These are phyloP conservation scores for Baccha elongata DNA, from an alignment of 2,888 invertebrate genomes.

Conservation along the genomic window DNA sequence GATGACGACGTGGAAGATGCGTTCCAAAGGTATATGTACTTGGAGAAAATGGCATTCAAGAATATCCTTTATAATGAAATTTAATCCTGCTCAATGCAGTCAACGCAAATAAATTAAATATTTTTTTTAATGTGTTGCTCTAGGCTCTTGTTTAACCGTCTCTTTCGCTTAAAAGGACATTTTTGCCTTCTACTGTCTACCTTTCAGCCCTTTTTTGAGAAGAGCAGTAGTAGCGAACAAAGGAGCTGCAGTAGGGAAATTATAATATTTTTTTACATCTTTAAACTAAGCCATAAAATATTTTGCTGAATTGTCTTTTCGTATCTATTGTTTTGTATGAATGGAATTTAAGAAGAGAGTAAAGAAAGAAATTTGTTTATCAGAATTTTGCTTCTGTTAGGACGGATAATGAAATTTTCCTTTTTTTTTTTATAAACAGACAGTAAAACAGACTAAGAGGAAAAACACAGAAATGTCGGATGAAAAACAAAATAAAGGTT, in stretches of 20 bases:
- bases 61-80: constrained; percentile 60
- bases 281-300: constrained; percentile 14
- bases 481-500: not conserved
- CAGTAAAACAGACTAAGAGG: constrained; percentile 1
- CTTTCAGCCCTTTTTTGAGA: constrained; percentile 43
- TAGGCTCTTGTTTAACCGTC: constrained; percentile 41
- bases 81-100: constrained; percentile 63
- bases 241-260: constrained; percentile 25
- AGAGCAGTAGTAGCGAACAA: constrained; percentile 20
- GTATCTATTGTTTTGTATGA: constrained; percentile 52
- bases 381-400: constrained; percentile 50
- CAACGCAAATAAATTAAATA: constrained; percentile 55
- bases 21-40: constrained; percentile 41
- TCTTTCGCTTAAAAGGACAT: constrained; percentile 37
- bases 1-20: not conserved
- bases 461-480: not conserved
- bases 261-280: constrained; percentile 12
- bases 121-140: constrained; percentile 13
- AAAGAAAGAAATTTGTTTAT: constrained; percentile 39
- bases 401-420: constrained; percentile 32
- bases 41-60: constrained; percentile 39
- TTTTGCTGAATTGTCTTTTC: constrained; percentile 46
- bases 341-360: constrained; percentile 46
- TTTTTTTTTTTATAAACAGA: constrained; percentile 12
- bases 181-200: constrained; percentile 12